A percentile compares a stretch with the other conserved stretches of the same genome.
These are phyloP conservation scores for Xylota segnis DNA, from an alignment of 2,888 invertebrate species.

Conservation along the genomic window DNA sequence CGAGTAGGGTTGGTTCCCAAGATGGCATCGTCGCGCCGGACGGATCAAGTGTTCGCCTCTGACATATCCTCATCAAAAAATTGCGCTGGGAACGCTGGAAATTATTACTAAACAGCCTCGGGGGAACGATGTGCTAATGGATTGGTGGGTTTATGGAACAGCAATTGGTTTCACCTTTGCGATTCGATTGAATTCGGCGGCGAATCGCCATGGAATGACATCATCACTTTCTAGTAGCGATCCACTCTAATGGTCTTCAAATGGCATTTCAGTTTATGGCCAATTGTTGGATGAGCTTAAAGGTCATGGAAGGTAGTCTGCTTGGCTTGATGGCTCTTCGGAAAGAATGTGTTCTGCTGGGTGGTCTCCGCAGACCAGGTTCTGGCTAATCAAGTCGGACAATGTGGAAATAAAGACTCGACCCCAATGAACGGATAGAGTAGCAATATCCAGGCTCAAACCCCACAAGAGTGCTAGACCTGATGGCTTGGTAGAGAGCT, in stretches of 20 bases:
- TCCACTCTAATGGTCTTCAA: not conserved
- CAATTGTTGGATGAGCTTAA: too few relatives aligned
- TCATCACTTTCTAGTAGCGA: not conserved
- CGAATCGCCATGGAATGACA: not conserved
- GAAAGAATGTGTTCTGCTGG: too few relatives aligned
- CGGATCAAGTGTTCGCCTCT: constrained; percentile 61
- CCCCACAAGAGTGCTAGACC: too few relatives aligned
- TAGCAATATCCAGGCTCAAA: too few relatives aligned
- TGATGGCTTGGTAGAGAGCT: too few relatives aligned
- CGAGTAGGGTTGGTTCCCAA: constrained; percentile 56
- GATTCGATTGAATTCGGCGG: not conserved
- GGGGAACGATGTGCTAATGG: constrained; percentile 34
- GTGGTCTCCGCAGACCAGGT: too few relatives aligned
- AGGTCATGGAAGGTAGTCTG: too few relatives aligned
- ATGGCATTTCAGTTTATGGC: too few relatives aligned
- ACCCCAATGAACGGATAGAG: too few relatives aligned
- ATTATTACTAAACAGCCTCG: constrained; percentile 1
- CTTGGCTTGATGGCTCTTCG: too few relatives aligned
- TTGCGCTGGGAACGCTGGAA: constrained; percentile 35
- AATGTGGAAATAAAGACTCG: too few relatives aligned
- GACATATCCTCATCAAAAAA: constrained; percentile 64
- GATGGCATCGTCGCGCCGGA: constrained; percentile 32
- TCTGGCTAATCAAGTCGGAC: too few relatives aligned
- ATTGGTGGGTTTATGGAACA: constrained; percentile 7
- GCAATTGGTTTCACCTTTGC: constrained; percentile 12